Evolutionary conservation across 2,113 vertebrate species (phyloP).

Genomic region (Phocoena sinus): DNA sequence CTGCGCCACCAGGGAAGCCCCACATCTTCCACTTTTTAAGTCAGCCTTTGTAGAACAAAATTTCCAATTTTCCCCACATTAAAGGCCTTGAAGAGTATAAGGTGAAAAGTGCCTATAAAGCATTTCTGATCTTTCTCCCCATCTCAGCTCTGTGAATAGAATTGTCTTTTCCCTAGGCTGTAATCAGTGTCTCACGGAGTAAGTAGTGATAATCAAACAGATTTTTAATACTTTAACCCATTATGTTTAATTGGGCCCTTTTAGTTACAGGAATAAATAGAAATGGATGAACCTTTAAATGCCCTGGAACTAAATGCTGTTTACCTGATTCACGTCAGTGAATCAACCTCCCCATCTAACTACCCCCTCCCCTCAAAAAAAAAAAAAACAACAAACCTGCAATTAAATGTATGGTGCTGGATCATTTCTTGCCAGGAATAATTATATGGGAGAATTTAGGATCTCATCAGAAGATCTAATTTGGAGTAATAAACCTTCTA

Average conservation of each 20-base stretch:
- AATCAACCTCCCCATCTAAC: conserved; percentile 26
- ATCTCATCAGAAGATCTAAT: conserved; percentile 73
- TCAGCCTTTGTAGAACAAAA: not conserved
- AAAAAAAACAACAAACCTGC: not conserved
- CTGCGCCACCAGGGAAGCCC: no score
- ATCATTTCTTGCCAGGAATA: conserved; percentile 70
- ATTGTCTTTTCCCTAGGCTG: conserved; percentile 56
- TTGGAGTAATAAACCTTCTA: conserved; percentile 72
- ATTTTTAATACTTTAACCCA: conserved; percentile 74
- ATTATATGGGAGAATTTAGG: conserved; percentile 70
- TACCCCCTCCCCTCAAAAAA: not conserved
- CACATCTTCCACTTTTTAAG: not conserved
- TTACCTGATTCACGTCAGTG: conserved; percentile 63
- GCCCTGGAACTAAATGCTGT: conserved; percentile 48
- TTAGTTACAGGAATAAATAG: conserved; percentile 73
- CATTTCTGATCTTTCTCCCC: not conserved
- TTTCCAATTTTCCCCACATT: not conserved
- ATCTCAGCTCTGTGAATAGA: conserved; percentile 63
- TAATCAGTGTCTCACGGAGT: conserved; percentile 66
- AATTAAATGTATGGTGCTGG: conserved; percentile 60
- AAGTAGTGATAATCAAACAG: conserved; percentile 65
- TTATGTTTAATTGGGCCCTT: conserved; percentile 75
- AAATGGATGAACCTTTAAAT: conserved; percentile 63
- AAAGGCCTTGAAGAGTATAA: not conserved
- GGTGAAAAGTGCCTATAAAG: conserved; percentile 17